A percentile compares a stretch with the other conserved stretches of the same genome.
Evolutionary conservation across 2,113 vertebrate genomes (phyloP).

Genomic region (Tauraco erythrolophus): DNA sequence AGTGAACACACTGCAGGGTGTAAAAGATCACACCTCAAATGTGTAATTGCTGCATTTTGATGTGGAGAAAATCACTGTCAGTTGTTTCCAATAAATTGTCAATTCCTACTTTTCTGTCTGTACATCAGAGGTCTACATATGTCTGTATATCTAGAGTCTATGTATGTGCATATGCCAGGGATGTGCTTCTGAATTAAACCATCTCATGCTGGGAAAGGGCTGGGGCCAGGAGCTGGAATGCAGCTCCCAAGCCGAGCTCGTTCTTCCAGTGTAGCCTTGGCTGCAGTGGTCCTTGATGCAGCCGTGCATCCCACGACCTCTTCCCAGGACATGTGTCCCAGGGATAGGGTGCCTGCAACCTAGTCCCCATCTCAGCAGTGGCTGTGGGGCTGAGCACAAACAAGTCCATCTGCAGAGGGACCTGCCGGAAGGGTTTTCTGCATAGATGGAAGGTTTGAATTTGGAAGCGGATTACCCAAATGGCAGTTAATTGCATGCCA

Average conservation of each 20-base stretch:
- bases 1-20: accelerated
- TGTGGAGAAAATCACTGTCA: background rate
- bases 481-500: background rate
- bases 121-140: background rate
- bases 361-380: background rate
- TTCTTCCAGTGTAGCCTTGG: background rate
- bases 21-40: background rate
- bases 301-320: accelerated
- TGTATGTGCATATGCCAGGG: background rate
- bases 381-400: background rate
- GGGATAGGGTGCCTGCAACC: background rate
- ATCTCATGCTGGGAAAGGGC: background rate
- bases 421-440: background rate
- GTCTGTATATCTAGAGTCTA: background rate
- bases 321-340: background rate
- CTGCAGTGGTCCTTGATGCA: background rate
- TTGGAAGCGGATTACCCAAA: background rate
- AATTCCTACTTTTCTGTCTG: background rate
- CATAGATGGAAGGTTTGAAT: background rate
- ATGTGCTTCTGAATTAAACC: background rate
- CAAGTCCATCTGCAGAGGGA: background rate
- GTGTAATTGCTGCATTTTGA: background rate
- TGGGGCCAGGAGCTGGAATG: background rate
- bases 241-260: background rate
- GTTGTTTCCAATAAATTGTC: background rate